phyloP scores from a whole-genome alignment of 2,113 vertebrate species.

The Semnornis frantzii region DNA sequence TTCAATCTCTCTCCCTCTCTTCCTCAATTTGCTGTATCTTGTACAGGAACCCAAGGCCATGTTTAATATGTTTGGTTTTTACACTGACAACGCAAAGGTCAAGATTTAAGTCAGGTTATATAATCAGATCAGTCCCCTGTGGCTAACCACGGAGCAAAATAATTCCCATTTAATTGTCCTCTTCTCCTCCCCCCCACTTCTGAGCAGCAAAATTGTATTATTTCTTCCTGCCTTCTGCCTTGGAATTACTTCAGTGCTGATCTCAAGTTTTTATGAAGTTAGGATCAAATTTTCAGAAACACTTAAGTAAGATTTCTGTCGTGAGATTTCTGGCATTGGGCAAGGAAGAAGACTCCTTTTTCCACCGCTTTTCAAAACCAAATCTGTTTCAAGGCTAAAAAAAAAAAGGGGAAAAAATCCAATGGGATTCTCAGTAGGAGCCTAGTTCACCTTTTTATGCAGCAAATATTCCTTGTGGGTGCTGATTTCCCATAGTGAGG shows the following conservation, averaged over 20 bases:
- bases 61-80: conserved; percentile 66
- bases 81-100: conserved; percentile 31
- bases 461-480: neutral
- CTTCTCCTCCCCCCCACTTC: neutral
- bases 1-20: neutral
- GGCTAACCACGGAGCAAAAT: neutral
- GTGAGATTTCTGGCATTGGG: neutral
- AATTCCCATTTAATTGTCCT: conserved; percentile 45
- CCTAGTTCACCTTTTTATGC: neutral
- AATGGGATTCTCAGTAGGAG: neutral
- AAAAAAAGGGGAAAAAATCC: neutral
- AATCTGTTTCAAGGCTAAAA: neutral
- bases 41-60: conserved; percentile 57
- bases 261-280: neutral
- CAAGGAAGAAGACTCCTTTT: neutral
- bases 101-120: neutral
- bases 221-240: neutral
- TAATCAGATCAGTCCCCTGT: conserved; percentile 3
- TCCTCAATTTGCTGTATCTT: conserved; percentile 43
- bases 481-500: neutral
- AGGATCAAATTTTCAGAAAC: conserved; percentile 15
- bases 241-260: neutral
- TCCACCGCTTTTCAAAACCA: neutral
- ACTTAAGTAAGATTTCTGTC: neutral
- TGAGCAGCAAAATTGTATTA: neutral